Base-by-base conservation (phyloP, 2,113 vertebrate species). In the Lontra canadensis region DNA sequence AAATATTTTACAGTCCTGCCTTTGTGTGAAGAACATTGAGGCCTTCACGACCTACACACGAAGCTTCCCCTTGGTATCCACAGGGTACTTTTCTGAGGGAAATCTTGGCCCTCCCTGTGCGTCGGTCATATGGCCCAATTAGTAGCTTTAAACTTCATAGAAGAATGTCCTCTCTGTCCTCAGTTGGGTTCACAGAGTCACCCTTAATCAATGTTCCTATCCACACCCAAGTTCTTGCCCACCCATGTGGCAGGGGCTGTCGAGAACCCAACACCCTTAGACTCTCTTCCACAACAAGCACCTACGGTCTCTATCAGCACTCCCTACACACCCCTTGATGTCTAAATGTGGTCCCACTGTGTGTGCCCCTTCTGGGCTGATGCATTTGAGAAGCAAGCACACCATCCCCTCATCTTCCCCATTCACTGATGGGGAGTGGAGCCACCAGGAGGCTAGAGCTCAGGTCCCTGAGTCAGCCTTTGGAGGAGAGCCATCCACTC, bases 1-100 rank as follows among this genome's bases (percentile, higher is more conserved):
- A 89, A 84, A 83, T 42, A 81, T 14, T 31, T 89, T 93, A 78
- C 7, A 94, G 49, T 87, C 87, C 79, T 86, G 65, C 67, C 95
- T 85, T 82, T 49, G 73, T 71, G 6, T 73, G 63, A 83, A 91
- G 52, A 94, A 92, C 36, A 7, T 57, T 42, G 83, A 95, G 31
- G 26, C n/a, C 85, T 94, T 39, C 7, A 23, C 26, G 90, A 83
- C n/a, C 31, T 36, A 57, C 74, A 7, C 92, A 59, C 55, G 42
- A 59, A 79, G 29, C 52, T 86, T 96, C 78, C 76, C 18, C 7
- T 34, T 42, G 59, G 25, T 44, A 95, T 18, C 55, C 84, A 29
- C 86, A 94, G 25, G 84, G 12, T n/a, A 23, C 5, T 86, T 81
- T 85, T 79, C 29, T 7, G 57, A 88, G 7, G 10, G 17, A 67